phyloP scores from a whole-genome alignment of 2,888 invertebrate species.

The Boloria selene region DNA sequence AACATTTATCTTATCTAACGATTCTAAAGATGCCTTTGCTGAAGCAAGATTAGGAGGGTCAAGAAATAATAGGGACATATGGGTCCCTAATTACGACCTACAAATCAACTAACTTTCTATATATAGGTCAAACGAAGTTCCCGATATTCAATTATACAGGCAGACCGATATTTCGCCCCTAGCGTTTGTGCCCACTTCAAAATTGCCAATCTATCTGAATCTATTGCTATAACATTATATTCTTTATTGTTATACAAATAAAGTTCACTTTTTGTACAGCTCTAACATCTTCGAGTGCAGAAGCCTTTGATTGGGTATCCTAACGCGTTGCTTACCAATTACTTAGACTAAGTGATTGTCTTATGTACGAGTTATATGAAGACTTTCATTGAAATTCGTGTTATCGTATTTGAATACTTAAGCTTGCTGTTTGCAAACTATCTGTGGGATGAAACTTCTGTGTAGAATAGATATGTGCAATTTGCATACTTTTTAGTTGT shows the following conservation, averaged over 20 bases:
- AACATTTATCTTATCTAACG: slow-evolving; percentile 13
- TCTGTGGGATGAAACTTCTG: no score
- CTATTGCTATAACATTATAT: slow-evolving; percentile 39
- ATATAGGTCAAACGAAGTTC: slow-evolving; percentile 58
- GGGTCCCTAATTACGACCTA: slow-evolving; percentile 43
- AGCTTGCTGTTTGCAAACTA: not conserved
- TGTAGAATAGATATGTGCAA: no score
- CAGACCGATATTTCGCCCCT: slow-evolving; percentile 64
- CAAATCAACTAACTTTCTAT: slow-evolving; percentile 53
- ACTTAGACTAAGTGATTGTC: slow-evolving; percentile 78
- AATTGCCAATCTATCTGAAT: slow-evolving; percentile 56
- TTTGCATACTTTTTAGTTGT: no score
- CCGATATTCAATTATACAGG: slow-evolving; percentile 74
- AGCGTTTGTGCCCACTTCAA: slow-evolving; percentile 63
- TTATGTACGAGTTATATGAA: slow-evolving; percentile 43
- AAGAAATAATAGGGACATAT: slow-evolving; percentile 31
- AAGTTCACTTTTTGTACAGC: slow-evolving; percentile 43
- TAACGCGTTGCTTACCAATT: slow-evolving; percentile 70
- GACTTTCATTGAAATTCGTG: slow-evolving; percentile 18
- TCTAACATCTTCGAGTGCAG: slow-evolving; percentile 52
- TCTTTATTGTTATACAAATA: slow-evolving; percentile 38
- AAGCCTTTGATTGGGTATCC: slow-evolving; percentile 71
- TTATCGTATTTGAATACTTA: not conserved
- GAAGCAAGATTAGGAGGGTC: slow-evolving; percentile 35
- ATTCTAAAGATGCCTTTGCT: slow-evolving; percentile 17